Base-by-base conservation (phyloP, 2,113 vertebrate species). In the Scatophagus argus region DNA sequence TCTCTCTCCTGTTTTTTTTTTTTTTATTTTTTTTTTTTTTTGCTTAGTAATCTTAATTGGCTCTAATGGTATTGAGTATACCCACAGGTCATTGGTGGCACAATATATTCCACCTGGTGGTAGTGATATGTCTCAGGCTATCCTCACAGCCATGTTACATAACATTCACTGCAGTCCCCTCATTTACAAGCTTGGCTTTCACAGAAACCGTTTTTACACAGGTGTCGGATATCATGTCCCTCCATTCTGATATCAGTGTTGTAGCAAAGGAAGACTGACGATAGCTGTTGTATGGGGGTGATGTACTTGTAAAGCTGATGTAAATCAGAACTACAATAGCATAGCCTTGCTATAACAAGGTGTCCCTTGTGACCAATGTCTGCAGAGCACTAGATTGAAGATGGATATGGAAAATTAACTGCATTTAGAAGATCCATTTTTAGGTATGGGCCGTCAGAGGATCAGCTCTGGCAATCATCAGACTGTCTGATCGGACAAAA, bases 281-380 rank as follows among this genome's bases (percentile, higher is more conserved):
- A 64, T 66, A 61, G 74, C 74, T 74, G 66, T 86, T 87, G 47
- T 82, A 66, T 38, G 47, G 61, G 39, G 38, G 75, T 83, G 83
- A 92, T 86, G 66, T 92, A 92, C 92, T 93, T 90, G 88, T 91
- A 90, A 81, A 77, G 67, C 79, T 72, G 59, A 82, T 92, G 89
- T 93, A 93, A 93, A 91, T 92, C 85, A 90, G 88, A 78, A 46
- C 86, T 77, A 63, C 77, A 64, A 66, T 89, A 81, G 60, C 81
- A 76, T 4, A 2, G 67, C 84, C 58, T 52, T 43, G 83, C 78
- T 93, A 92, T 88, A 93, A 92, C 87, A 83, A 83, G 81, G 73
- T 43, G 61, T 32, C 87, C 82, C 83, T 75, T 70, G 64, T 79
- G 54, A 80, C 73, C 61, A 66, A 79, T 44, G 27, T 70, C 75